phyloP scores from a whole-genome alignment of 2,888 invertebrate genomes.

The Crepidodera aurea region DNA sequence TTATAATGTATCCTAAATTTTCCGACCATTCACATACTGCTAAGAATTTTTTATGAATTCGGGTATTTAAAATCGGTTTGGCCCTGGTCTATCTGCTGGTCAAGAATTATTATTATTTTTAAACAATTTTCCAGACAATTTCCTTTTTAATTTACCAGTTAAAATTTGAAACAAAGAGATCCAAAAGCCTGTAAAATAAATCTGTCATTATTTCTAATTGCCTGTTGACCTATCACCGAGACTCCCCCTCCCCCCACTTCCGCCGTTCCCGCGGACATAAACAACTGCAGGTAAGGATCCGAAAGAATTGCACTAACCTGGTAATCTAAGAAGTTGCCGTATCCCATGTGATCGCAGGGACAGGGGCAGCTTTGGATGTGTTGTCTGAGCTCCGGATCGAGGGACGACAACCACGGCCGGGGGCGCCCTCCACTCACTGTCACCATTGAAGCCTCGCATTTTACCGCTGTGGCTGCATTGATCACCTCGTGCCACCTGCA shows the following conservation, averaged over 20 bases:
- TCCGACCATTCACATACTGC: too few species aligned
- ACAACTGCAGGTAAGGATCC: neutral
- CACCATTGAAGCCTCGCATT: slow-evolving; percentile 31
- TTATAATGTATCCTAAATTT: too few species aligned
- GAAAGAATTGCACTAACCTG: slow-evolving; percentile 66
- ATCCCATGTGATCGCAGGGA: slow-evolving; percentile 93
- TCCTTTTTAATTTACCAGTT: too few species aligned
- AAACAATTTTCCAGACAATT: too few species aligned
- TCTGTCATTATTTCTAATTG: slow-evolving; percentile 8
- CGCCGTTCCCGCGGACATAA: neutral
- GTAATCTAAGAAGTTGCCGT: slow-evolving; percentile 91
- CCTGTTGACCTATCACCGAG: slow-evolving; percentile 13
- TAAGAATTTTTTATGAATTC: too few species aligned
- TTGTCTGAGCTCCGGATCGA: slow-evolving; percentile 85
- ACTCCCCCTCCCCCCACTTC: slow-evolving; percentile 1
- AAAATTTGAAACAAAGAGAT: too few species aligned
- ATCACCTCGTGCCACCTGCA: slow-evolving; percentile 43
- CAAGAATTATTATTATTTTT: too few species aligned
- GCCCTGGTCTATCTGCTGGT: too few species aligned
- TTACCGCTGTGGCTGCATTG: slow-evolving; percentile 34
- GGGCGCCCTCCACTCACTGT: slow-evolving; percentile 30
- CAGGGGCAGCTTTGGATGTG: slow-evolving; percentile 91
- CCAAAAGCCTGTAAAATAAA: neutral
- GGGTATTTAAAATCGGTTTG: too few species aligned
- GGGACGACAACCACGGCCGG: slow-evolving; percentile 37